Evolutionary conservation across 2,113 vertebrate species (phyloP).

Genomic region (Sardina pilchardus): DNA sequence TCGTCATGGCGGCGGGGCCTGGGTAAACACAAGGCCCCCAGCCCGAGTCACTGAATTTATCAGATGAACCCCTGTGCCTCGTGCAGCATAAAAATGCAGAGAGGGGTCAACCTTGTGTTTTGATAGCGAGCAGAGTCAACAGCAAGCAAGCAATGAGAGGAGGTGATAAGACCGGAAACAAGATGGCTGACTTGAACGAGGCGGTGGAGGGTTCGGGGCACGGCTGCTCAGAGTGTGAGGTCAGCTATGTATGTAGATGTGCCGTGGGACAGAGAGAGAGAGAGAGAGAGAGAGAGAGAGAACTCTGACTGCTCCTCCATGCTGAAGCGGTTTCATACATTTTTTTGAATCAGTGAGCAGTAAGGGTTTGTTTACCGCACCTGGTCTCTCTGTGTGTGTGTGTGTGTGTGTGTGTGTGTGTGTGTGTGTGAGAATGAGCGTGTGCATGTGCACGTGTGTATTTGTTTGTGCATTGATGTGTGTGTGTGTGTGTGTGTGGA

Average conservation of each 20-base stretch:
- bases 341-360: not conserved
- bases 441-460: not conserved
- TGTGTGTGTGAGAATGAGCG: not conserved
- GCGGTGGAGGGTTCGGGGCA: not conserved
- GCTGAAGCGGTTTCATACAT: not conserved
- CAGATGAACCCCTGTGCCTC: constrained; percentile 48
- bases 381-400: not conserved
- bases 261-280: not conserved
- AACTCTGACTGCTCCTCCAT: not conserved
- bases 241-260: not conserved
- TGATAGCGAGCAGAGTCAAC: constrained; percentile 48
- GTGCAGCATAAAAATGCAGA: constrained; percentile 50
- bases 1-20: not conserved
- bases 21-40: constrained; percentile 50
- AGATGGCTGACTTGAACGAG: not conserved
- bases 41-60: constrained; percentile 59
- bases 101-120: constrained; percentile 53
- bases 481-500: not conserved
- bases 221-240: not conserved
- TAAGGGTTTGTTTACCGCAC: not conserved
- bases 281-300: not conserved
- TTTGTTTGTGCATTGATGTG: not conserved
- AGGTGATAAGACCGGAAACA: not conserved
- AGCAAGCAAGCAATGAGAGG: not conserved
- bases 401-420: too few species aligned